Evolutionary conservation across 2,113 vertebrate genomes (phyloP).

Genomic region (Dipodomys spectabilis): DNA sequence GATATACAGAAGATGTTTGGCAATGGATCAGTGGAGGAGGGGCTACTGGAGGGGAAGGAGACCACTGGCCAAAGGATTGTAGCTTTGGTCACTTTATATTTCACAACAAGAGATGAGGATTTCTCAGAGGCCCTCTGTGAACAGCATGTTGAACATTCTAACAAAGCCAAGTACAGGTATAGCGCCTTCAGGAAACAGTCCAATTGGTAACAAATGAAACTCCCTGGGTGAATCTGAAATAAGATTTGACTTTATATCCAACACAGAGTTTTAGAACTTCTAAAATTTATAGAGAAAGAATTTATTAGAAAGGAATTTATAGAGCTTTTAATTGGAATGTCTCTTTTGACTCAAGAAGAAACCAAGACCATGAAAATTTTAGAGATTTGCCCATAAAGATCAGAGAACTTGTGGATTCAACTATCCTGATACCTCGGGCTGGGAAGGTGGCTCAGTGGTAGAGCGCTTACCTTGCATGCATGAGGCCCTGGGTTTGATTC

Average conservation of each 20-base stretch:
- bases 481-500: too few species aligned
- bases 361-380: background rate
- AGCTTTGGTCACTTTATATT: conserved; percentile 61
- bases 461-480: too few species aligned
- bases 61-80: conserved; percentile 62
- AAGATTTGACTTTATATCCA: background rate
- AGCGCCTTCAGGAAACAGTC: conserved; percentile 31
- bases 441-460: too few species aligned
- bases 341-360: background rate
- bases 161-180: background rate
- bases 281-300: too few species aligned
- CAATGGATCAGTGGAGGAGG: conserved; percentile 55
- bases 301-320: too few species aligned
- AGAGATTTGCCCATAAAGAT: background rate
- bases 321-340: too few species aligned
- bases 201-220: conserved; percentile 10
- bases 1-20: conserved; percentile 66
- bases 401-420: background rate
- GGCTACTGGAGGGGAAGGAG: background rate
- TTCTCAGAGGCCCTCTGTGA: conserved; percentile 53
- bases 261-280: background rate
- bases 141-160: conserved; percentile 28
- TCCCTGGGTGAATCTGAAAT: conserved; percentile 39
- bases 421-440: too few species aligned
- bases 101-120: background rate